These are phyloP conservation scores for Steinernema hermaphroditum DNA, from an alignment of 2,888 invertebrate species.

Conservation along the genomic window DNA sequence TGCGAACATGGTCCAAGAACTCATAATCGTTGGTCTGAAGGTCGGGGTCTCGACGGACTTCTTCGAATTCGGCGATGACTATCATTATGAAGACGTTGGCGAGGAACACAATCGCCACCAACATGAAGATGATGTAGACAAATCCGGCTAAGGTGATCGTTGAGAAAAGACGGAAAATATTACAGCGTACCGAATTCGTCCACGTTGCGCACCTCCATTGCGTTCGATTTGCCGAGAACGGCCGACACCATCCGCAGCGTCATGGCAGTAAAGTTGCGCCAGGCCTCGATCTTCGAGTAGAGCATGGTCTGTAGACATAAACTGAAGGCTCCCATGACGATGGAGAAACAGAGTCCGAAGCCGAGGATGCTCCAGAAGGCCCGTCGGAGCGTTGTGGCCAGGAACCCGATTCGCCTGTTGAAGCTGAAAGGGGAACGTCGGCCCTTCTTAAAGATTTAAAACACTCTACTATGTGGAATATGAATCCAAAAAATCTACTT, in stretches of 20 bases:
- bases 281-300: slow-evolving; percentile 49
- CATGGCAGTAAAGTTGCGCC: slow-evolving; percentile 41
- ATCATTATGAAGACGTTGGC: slow-evolving; percentile 54
- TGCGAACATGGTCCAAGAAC: slow-evolving; percentile 48
- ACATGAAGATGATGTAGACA: slow-evolving; percentile 48
- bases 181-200: slow-evolving; percentile 29
- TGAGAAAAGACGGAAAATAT: too few species aligned
- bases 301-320: slow-evolving; percentile 64
- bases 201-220: slow-evolving; percentile 33
- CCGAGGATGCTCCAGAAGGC: slow-evolving; percentile 67
- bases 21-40: slow-evolving; percentile 57
- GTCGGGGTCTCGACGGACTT: slow-evolving; percentile 49
- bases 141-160: too few species aligned
- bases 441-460: too few species aligned
- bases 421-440: slow-evolving; percentile 64
- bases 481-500: too few species aligned
- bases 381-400: slow-evolving; percentile 68
- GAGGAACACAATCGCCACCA: slow-evolving; percentile 48
- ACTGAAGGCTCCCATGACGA: slow-evolving; percentile 67
- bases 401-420: slow-evolving; percentile 70
- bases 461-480: too few species aligned
- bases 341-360: slow-evolving; percentile 69
- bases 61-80: slow-evolving; percentile 54
- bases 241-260: slow-evolving; percentile 46
- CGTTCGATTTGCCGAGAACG: slow-evolving; percentile 50